phyloP scores from a whole-genome alignment of 2,888 invertebrate genomes.

The Polietes domitor region DNA sequence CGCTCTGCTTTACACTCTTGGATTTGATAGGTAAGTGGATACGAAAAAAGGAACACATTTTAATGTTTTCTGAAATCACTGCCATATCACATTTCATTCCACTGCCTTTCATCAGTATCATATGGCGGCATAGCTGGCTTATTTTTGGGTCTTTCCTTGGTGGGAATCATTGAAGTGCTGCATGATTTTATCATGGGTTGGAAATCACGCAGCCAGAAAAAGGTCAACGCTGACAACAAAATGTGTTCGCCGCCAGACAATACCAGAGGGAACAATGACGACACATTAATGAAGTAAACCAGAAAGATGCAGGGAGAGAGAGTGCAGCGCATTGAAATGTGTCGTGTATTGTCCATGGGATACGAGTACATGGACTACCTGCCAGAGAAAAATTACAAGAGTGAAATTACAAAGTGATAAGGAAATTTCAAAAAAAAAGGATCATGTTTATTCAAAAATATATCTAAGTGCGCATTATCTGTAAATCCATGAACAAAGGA shows the following conservation, averaged over 20 bases:
- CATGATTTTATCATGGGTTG: constrained; percentile 68
- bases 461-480: background rate
- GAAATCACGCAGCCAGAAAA: constrained; percentile 41
- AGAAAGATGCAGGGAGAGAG: too few relatives aligned
- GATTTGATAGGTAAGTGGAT: constrained; percentile 72
- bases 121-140: constrained; percentile 74
- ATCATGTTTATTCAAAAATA: background rate
- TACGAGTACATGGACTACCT: background rate
- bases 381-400: background rate
- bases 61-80: background rate
- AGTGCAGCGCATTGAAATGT: background rate
- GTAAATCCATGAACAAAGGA: background rate
- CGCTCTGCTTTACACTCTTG: constrained; percentile 70
- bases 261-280: background rate
- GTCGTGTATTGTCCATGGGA: background rate
- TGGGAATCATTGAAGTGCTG: constrained; percentile 70
- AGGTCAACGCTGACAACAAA: background rate
- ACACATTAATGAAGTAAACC: background rate
- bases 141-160: constrained; percentile 72
- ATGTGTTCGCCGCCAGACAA: background rate
- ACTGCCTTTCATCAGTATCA: constrained; percentile 70
- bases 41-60: background rate
- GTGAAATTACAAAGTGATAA: constrained; percentile 4
- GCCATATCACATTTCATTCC: background rate
- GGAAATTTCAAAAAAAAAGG: background rate